Evolutionary conservation across 2,113 vertebrate genomes (phyloP).

Genomic region (Bambusicola thoracicus): DNA sequence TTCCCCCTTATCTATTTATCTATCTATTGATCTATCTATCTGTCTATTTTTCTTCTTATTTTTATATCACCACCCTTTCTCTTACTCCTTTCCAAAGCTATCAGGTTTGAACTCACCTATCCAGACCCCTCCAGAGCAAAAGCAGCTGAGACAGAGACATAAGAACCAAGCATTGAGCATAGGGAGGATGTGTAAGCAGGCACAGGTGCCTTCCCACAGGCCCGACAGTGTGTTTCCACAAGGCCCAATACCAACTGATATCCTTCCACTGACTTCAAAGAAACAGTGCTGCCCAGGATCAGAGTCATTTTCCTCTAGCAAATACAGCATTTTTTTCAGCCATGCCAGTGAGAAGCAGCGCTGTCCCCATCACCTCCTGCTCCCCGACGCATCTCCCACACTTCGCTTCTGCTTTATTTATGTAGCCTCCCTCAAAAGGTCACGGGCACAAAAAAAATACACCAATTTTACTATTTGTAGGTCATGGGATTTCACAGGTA

Average conservation of each 20-base stretch:
- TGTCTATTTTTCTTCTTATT: neutral
- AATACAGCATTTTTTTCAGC: neutral
- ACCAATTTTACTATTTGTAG: conserved; percentile 20
- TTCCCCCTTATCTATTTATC: too few species aligned
- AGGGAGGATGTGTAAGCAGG: neutral
- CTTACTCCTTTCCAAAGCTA: neutral
- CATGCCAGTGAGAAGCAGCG: neutral
- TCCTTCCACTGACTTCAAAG: neutral
- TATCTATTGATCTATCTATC: too few species aligned
- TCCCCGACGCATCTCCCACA: neutral
- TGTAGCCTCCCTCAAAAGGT: conserved; percentile 8
- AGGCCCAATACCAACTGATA: neutral
- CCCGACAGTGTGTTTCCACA: neutral
- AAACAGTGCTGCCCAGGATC: accelerated
- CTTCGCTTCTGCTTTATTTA: neutral
- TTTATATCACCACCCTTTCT: neutral
- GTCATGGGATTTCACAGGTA: conserved; percentile 62
- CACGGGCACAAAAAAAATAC: neutral
- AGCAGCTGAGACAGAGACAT: neutral
- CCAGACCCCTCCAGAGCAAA: too few species aligned
- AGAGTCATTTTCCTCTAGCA: neutral
- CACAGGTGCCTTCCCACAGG: neutral
- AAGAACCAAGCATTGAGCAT: neutral
- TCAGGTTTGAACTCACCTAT: neutral
- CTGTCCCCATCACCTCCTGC: neutral